Base-by-base conservation (phyloP, 1,140 invertebrate species). In the Stegodyphus mimosarum region DNA sequence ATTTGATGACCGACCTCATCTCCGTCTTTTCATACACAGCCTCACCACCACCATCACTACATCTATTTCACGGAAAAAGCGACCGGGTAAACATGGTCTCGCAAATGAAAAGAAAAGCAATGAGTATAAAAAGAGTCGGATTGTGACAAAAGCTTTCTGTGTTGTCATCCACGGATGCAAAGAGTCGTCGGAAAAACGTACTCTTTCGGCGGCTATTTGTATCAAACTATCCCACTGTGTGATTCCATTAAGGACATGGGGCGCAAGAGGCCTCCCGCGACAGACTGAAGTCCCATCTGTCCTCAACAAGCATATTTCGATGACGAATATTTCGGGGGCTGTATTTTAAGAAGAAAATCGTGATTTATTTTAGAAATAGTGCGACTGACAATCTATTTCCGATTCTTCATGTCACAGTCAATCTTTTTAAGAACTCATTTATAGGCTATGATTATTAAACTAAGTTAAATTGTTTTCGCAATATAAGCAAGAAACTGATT, bases 221-320 rank as follows among this genome's bases (percentile, higher is more conserved):
- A 49, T 17, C 4, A 2, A 33, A 49, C 74, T 76, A 51, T 76
- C 60, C 74, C 60, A 76, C 74, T 76, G 74, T 64, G 74, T 76
- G 15, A 76, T 66, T 76, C 74, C 74, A 76, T 76, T 76, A 64
- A 17, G 10, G 17, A 15, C 63, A 10, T 33, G 33, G 33, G 18
- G 60, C 13, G 60, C 9, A 55, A 60, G 10, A 55, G 17, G 2
- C 13, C 17, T 13, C n/a, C 5, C 13, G 55, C 55, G 9, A 9
- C 15, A 60, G 55, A 2, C 55, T 15, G 15, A 15, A 15, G 15
- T 15, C 55, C 55, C 55, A 60, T 9, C 55, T 60, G 55, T 15
- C 9, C 9, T 11, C 55, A 11, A 9, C 55, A 9, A 11, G 55
- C 55, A 15, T 11, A 11, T 60, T 60, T 60, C 15, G 55, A 60